Conservation (phyloP, 92 coral and sea anemone species). For the Isaurus tuberculatus region DNA sequence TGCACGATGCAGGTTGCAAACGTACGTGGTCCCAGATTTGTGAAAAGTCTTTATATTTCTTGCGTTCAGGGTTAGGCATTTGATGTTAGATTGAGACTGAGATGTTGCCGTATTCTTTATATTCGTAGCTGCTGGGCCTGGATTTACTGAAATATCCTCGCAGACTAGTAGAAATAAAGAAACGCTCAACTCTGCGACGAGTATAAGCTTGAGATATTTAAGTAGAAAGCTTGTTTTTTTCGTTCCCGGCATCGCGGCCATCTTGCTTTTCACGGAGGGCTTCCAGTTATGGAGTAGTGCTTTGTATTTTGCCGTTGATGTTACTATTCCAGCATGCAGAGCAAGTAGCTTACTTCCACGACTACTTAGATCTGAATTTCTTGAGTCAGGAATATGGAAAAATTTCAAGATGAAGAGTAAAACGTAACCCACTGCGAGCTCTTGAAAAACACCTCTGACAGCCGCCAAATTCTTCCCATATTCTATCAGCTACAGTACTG, state of each 20-base stretch:
- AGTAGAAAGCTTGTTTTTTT: slow-evolving; percentile 28
- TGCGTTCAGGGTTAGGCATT: neutral
- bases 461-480: too few relatives aligned
- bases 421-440: slow-evolving; percentile 24
- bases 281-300: slow-evolving; percentile 23
- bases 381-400: slow-evolving; percentile 20
- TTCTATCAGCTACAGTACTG: neutral
- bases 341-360: slow-evolving; percentile 27
- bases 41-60: neutral
- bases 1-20: neutral
- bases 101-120: neutral
- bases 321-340: slow-evolving; percentile 36
- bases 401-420: slow-evolving; percentile 29
- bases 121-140: slow-evolving; percentile 37
- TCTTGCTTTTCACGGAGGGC: slow-evolving; percentile 28
- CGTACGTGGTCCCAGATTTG: neutral
- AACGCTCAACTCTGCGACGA: slow-evolving; percentile 44
- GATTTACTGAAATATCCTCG: slow-evolving; percentile 44
- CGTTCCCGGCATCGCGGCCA: slow-evolving; percentile 24
- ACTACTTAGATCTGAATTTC: slow-evolving; percentile 20
- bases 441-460: slow-evolving; percentile 14
- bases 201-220: slow-evolving; percentile 38
- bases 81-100: neutral
- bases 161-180: slow-evolving; percentile 40
- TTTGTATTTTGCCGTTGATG: slow-evolving; percentile 44